Evolutionary conservation across 2,113 vertebrate species (phyloP).

Genomic region (Morone chrysops): DNA sequence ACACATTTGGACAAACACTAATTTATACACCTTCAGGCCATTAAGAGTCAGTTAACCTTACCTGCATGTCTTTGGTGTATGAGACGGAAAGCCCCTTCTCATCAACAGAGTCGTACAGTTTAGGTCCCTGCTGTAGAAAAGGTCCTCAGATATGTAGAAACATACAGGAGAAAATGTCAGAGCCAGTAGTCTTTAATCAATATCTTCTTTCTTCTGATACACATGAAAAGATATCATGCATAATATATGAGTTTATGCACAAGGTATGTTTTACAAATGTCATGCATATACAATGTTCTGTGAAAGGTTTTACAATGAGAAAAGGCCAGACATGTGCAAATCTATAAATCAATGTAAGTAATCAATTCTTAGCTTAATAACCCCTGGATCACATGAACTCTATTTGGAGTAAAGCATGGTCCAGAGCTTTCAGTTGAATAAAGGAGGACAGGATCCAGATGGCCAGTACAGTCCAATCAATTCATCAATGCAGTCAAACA

Average conservation of each 20-base stretch:
- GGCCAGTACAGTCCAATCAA: constrained; percentile 40
- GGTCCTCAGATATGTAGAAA: not conserved
- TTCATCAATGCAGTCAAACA: constrained; percentile 40
- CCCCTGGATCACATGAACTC: constrained; percentile 37
- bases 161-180: constrained; percentile 24
- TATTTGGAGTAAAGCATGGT: constrained; percentile 15
- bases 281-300: not conserved
- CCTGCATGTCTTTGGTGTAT: not conserved
- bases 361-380: constrained; percentile 44
- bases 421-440: constrained; percentile 1
- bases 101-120: not conserved
- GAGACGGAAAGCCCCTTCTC: not conserved
- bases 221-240: constrained; percentile 28
- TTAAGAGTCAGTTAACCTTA: not conserved
- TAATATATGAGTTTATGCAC: constrained; percentile 35
- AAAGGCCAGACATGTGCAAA: constrained; percentile 46
- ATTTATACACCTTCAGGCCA: not conserved
- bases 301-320: constrained; percentile 23
- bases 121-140: not conserved
- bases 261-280: constrained; percentile 35
- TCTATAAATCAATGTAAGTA: constrained; percentile 50
- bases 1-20: not conserved
- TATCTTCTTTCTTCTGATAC: constrained; percentile 14
- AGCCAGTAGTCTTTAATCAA: constrained; percentile 22
- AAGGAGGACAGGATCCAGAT: constrained; percentile 39